Conservation (phyloP, 2,113 vertebrate species). For the Fregata magnificens region DNA sequence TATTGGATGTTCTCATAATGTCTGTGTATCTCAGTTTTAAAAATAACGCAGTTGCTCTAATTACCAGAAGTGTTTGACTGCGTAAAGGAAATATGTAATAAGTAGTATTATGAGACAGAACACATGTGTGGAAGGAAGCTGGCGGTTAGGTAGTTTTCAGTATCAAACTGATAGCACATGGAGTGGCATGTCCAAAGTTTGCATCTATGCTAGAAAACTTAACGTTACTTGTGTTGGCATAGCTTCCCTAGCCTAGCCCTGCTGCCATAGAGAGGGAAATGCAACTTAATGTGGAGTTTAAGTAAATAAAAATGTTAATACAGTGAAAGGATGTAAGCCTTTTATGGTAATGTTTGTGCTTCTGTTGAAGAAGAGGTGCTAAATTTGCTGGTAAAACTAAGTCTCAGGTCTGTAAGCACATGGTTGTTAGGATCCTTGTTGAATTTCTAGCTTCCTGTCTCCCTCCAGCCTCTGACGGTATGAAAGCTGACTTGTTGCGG, state of each 20-base stretch:
- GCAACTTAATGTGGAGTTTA: background rate
- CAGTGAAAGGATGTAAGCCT: background rate
- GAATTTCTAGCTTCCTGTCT: background rate
- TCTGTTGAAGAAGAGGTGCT: background rate
- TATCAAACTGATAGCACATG: background rate
- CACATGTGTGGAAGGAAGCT: background rate
- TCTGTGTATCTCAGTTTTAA: background rate
- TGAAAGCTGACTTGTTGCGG: background rate
- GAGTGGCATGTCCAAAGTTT: background rate
- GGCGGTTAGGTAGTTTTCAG: background rate
- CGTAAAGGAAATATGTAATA: accelerated
- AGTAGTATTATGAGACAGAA: background rate
- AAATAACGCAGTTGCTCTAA: background rate
- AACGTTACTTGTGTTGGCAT: background rate
- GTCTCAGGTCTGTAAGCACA: background rate
- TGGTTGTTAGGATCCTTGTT: background rate
- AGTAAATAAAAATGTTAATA: background rate
- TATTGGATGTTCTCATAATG: background rate
- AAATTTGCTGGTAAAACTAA: background rate
- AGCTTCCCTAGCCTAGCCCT: background rate
- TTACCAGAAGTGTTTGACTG: background rate
- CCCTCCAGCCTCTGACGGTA: background rate
- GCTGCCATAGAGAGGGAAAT: background rate
- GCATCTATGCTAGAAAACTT: background rate
- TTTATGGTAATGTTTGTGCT: background rate